phyloP scores from a whole-genome alignment of 2,888 invertebrate genomes.

The Plutella xylostella region DNA sequence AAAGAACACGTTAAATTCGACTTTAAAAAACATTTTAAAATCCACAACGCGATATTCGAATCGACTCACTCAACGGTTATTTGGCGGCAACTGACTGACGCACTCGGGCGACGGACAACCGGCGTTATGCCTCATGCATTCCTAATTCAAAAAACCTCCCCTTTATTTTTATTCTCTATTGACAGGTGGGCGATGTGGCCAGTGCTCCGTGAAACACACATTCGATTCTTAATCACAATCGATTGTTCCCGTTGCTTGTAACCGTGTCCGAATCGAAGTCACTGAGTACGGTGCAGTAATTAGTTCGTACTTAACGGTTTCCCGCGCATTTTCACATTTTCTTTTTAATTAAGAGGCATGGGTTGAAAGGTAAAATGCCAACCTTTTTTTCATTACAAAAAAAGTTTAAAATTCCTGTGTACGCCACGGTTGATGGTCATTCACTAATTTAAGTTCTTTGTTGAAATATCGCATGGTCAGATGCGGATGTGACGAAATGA shows the following conservation, averaged over 20 bases:
- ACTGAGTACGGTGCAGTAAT: neutral
- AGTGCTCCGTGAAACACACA: conserved; percentile 26
- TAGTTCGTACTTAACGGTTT: conserved; percentile 4
- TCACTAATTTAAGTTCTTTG: conserved; percentile 19
- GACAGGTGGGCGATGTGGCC: conserved; percentile 23
- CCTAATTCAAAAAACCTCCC: conserved; percentile 30
- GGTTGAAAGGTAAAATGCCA: neutral
- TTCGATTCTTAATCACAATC: neutral
- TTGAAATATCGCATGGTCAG: conserved; percentile 20
- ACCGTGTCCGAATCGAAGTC: conserved; percentile 6
- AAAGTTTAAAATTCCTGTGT: neutral
- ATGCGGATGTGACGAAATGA: conserved; percentile 34
- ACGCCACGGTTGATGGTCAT: conserved; percentile 18
- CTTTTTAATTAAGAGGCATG: too few species aligned
- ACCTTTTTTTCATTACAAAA: neutral
- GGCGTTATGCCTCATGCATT: conserved; percentile 31
- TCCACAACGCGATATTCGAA: too few species aligned
- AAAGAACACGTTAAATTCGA: too few species aligned
- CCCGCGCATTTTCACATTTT: too few species aligned
- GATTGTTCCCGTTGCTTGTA: conserved; percentile 12
- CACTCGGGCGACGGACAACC: conserved; percentile 16
- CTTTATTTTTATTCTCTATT: conserved; percentile 17
- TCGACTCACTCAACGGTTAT: too few species aligned
- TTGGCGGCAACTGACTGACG: conserved; percentile 23
- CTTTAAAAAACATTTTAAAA: too few species aligned